These are phyloP conservation scores for Hemithea aestivaria DNA, from an alignment of 2,888 invertebrate genomes.

Conservation along the genomic window DNA sequence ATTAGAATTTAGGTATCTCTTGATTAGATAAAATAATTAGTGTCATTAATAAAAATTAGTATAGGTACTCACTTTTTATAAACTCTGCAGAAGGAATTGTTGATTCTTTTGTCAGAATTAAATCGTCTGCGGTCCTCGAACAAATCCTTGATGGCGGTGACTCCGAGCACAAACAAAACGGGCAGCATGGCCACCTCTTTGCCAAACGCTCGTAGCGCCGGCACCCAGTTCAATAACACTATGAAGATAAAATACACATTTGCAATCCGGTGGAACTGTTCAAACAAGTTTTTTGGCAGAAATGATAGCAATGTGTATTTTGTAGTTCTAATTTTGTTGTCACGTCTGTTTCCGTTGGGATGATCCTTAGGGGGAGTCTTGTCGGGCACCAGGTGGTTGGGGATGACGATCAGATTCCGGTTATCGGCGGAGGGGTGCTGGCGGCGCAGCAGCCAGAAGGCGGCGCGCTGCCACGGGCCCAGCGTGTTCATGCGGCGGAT, in stretches of 20 bases:
- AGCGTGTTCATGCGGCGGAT: conserved; percentile 86
- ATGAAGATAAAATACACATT: conserved; percentile 99
- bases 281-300: conserved; percentile 96
- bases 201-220: conserved; percentile 95
- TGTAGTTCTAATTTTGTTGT: conserved; percentile 94
- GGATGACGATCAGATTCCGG: conserved; percentile 85
- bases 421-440: conserved; percentile 83
- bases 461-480: conserved; percentile 84
- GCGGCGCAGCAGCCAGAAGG: conserved; percentile 80
- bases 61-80: conserved; percentile 90
- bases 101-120: conserved; percentile 95
- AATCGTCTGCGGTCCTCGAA: conserved; percentile 95
- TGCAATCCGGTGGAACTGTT: conserved; percentile 98
- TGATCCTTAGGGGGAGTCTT: conserved; percentile 89
- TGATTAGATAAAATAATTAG: no score
- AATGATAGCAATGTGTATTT: conserved; percentile 97
- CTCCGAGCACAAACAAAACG: conserved; percentile 94
- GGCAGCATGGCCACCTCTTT: conserved; percentile 98
- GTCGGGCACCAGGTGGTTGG: conserved; percentile 91
- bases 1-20: no score
- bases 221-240: conserved; percentile 97
- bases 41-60: conserved; percentile 7
- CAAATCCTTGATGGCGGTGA: conserved; percentile 96
- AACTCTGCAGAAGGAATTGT: conserved; percentile 94
- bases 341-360: conserved; percentile 89